These are phyloP conservation scores for Geotrupes spiniger DNA, from an alignment of 2,888 invertebrate genomes.

Conservation along the genomic window DNA sequence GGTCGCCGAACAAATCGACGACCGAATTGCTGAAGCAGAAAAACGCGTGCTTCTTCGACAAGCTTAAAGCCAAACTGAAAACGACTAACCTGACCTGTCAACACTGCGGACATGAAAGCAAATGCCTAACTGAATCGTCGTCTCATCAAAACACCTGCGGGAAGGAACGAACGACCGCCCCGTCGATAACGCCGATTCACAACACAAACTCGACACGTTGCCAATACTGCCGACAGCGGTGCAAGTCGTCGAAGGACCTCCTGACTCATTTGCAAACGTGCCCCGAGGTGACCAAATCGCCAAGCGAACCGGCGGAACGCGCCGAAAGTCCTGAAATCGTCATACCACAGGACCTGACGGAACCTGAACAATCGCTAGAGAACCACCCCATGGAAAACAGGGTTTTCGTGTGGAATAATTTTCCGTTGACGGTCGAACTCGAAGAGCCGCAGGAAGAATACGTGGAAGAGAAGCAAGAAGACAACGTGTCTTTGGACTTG, in stretches of 20 bases:
- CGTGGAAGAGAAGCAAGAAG: constrained; percentile 45
- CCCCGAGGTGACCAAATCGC: constrained; percentile 52
- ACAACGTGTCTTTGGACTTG: constrained; percentile 44
- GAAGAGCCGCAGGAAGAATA: constrained; percentile 42
- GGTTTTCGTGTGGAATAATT: constrained; percentile 79
- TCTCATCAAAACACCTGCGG: constrained; percentile 73
- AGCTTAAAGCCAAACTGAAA: constrained; percentile 71
- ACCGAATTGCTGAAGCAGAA: constrained; percentile 56
- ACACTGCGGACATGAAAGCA: constrained; percentile 72
- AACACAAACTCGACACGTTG: constrained; percentile 73
- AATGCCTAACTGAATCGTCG: constrained; percentile 77
- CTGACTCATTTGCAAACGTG: constrained; percentile 74
- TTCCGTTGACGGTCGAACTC: constrained; percentile 50
- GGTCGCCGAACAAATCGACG: constrained; percentile 25
- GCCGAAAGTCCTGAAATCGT: constrained; percentile 33
- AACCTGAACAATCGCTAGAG: constrained; percentile 28
- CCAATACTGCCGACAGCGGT: constrained; percentile 81
- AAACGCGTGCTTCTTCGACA: constrained; percentile 79
- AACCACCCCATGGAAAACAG: constrained; percentile 77
- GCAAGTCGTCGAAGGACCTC: constrained; percentile 80
- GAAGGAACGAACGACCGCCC: constrained; percentile 44
- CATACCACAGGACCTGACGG: too few species aligned
- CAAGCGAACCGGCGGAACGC: constrained; percentile 17
- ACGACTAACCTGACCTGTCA: constrained; percentile 66
- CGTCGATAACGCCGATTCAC: constrained; percentile 44